Evolutionary conservation across 2,888 invertebrate species (phyloP), one percentile per base, ranked within the genome.

Genomic region (Orgyia antiqua): DNA sequence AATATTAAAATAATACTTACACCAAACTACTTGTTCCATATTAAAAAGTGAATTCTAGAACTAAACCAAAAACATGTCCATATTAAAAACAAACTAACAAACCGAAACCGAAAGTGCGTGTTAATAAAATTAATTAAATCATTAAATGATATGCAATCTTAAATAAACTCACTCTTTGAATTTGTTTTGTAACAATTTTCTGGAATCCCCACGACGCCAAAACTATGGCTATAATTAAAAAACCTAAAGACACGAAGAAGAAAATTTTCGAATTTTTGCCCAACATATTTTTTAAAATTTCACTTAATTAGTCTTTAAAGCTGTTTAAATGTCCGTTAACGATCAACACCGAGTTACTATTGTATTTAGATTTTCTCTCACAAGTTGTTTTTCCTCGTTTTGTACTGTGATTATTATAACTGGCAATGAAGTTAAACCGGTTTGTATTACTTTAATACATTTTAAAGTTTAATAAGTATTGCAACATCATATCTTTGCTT

Each of bases 141-240:
- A 23, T 10, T 23, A 23, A 2, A 10, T 10, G 10, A 23, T 24
- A 24, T 7, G 4, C 3, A 24, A 24, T 13, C n/a, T 4, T 9
- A 9, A 24, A 24, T n/a, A 19, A 24, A 53, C 67, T 74, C 61
- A 88, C 88, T 74, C 87, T 75, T 33, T 80, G 71, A 36, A 88
- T 77, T 58, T 84, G 79, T 28, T 53, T 67, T 23, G 67, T 68
- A 10, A 87, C 64, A 10, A 88, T 74, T 51, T 68, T 76, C 35
- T 87, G 87, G 39, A 88, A 83, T 0, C 87, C 87, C 77, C 88
- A 88, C 27, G 76, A 57, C 0, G 84, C 78, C 36, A 88, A 42
- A 9, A 86, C 47, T 1, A 88, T 66, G 0, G 87, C 72, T 2
- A 80, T 39, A 3, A 86, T 42, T 25, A 87, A 37, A 10, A 78